phyloP scores from a whole-genome alignment of 2,888 invertebrate genomes.

The Cosmia pyralina region DNA sequence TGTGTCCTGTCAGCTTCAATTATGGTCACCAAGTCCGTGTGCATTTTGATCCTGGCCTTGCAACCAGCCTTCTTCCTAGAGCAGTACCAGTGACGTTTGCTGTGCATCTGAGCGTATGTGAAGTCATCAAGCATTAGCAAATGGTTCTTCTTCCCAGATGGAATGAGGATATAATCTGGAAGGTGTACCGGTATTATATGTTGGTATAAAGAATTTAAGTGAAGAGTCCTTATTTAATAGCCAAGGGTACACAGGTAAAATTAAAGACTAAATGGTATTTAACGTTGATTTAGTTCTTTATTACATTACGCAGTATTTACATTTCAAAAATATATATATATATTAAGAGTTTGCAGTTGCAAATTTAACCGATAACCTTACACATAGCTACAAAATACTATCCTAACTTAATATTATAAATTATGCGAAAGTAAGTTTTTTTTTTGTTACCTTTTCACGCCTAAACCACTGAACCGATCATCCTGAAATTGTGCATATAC shows the following conservation, averaged over 20 bases:
- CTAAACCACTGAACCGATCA: too few species aligned
- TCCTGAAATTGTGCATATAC: too few species aligned
- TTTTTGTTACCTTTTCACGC: too few species aligned
- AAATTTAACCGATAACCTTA: neutral
- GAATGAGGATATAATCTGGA: constrained; percentile 60
- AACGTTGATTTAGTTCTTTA: neutral
- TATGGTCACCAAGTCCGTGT: constrained; percentile 53
- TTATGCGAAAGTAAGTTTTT: too few species aligned
- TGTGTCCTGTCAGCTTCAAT: constrained; percentile 55
- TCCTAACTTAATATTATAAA: too few species aligned
- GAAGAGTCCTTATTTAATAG: neutral
- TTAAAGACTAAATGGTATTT: neutral
- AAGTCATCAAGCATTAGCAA: constrained; percentile 65
- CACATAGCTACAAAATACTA: neutral
- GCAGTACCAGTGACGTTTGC: constrained; percentile 63
- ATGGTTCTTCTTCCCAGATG: constrained; percentile 47
- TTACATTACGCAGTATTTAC: neutral
- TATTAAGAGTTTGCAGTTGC: neutral
- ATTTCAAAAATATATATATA: neutral
- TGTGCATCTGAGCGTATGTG: constrained; percentile 63
- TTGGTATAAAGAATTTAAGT: neutral
- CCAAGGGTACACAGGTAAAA: neutral
- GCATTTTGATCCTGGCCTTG: constrained; percentile 64
- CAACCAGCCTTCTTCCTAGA: constrained; percentile 60
- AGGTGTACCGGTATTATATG: constrained; percentile 10